Base-by-base conservation (phyloP, 2,888 invertebrate genomes). In the Nematopogon swammerdamellus region DNA sequence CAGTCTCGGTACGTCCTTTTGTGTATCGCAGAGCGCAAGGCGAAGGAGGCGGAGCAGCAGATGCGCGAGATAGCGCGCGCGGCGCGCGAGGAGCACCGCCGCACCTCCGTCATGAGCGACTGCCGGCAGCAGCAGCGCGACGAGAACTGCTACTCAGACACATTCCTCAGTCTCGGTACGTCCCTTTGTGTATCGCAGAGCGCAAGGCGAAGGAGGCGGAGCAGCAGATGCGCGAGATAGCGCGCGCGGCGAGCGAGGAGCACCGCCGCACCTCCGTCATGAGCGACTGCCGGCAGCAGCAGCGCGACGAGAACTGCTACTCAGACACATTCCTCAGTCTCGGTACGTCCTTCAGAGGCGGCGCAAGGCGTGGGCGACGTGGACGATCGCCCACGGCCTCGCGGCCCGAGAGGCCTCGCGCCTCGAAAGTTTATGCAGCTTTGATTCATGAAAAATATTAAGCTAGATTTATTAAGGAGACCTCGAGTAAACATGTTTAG, bases 201-300 rank as follows among this genome's bases (percentile, higher is more conserved):
- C 81, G 84, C 45, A 86, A 84, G 70, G 87, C 87, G 2, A 87
- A 87, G 63, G 84, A 86, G 63, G 86, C 86, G 1, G 87, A 87
- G 59, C 82, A 82, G 44, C 82, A 85, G 58, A 87, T 85, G 66
- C 72, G 87, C 10, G 85, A 86, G 67, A 87, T 88, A 44, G 87
- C 87, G 0, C 79, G 87, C 51, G 80, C 84, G 16, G 88, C 88
- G 2, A 71, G 87, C 8, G 86, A 85, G 63, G 86, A 86, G 56
- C 86, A 87, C 62, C 75, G 86, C 45, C 76, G 83, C 57, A 75
- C 80, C 52, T 70, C 82, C 1, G 72, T 79, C 53, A 57, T 65
- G n/a, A n/a, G n/a, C n/a, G n/a, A n/a, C n/a, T n/a, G n/a, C n/a
- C n/a, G n/a, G 60, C 5, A 48, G 42, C 18, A 45, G 18, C 50